Evolutionary conservation across 53 echinoderm and acorn worm genomes (phyloP), one percentile per base, ranked within the genome.

Genomic region (Henricia sp.): DNA sequence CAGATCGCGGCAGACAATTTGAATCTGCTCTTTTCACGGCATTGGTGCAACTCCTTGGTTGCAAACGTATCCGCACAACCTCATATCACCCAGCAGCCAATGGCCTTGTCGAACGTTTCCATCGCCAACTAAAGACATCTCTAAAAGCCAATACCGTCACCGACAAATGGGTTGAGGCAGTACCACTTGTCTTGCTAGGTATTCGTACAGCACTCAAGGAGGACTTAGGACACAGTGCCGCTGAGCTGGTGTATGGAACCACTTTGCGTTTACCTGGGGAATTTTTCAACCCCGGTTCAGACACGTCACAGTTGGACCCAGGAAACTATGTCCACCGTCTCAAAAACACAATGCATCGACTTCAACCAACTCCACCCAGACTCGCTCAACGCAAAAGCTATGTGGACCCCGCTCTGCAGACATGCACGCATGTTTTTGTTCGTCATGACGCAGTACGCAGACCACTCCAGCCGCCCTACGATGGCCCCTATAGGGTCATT

Each of bases 1-100:
- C 85, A 9, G 84, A 84, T 40, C 52, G 84, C 46, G 85, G 85
- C 20, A 44, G 85, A 8, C 46, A 72, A 69, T 85, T 72, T 21
- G 62, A 85, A 42, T 72, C 64, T 16, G 14, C 24, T 23, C 44
- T 84, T 37, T 84, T 84, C 37, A 16, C 16, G 8, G 55, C 56
- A 4, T 44, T 84, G 21, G 56, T 59, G 12, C 6, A 25, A 11
- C n/a, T 54, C 8, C 71, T 84, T 6, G 84, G 71, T 2, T 41
- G 69, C 34, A n/a, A 69, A 38, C 37, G 42, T 11, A 69, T 69
- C 20, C 69, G 37, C 59, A 84, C 84, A 3, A 84, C 84, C 4
- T 36, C 84, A 55, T 55, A 55, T n/a, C 55, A 55, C 19, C 55
- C 55, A n/a, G 20, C 20, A 55, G 55, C 55, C 17, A 55, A 55